Evolutionary conservation across 2,797 vertebrate species (phyloP), one percentile per base, ranked within the genome.

Genomic region (Numenius phaeopus): DNA sequence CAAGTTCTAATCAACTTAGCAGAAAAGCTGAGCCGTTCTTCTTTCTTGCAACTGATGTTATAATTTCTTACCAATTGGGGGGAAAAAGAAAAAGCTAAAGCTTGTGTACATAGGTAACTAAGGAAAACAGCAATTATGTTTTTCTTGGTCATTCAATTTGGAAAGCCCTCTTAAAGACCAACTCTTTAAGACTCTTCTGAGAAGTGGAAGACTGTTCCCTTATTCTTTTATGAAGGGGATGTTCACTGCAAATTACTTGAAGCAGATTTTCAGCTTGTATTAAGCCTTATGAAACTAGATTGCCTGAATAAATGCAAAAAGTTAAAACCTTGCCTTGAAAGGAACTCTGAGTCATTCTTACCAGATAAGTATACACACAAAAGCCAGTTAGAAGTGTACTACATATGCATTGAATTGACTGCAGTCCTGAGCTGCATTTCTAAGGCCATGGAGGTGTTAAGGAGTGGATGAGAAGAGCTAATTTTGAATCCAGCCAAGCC

Each of bases 251-350:
- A 76, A 67, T 79, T 82, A 84, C 26, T 58, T 57, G 40, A 96
- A 90, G 11, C 15, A 92, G 62, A 86, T 82, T 84, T 94, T 92
- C 59, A 42, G 16, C 40, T 84, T 44, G 9, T 37, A 12, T 59
- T 83, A 66, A 93, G 40, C 18, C 9, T 90, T 76, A 50, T 54
- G 49, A 87, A 89, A 87, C 7, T 55, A 87, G 82, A 57, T 84
- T 39, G 10, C 19, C 50, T 21, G 10, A 83, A 76, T 61, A 94
- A 90, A 90, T 69, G 62, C 40, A 89, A 93, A 90, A 90, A 87
- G 16, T 62, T 78, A 89, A 92, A 94, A 76, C 22, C 24, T 86
- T 87, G 6, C 21, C 67, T 89, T 82, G 58, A 89, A 92, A 91
- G 24, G 55, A 73, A 29, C 19, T 84, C 46, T 55, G 32, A 94